A percentile compares a stretch with the other conserved stretches of the same genome.
These are phyloP conservation scores for Magallana gigas DNA, from an alignment of 1,140 invertebrate genomes.

Conservation along the genomic window DNA sequence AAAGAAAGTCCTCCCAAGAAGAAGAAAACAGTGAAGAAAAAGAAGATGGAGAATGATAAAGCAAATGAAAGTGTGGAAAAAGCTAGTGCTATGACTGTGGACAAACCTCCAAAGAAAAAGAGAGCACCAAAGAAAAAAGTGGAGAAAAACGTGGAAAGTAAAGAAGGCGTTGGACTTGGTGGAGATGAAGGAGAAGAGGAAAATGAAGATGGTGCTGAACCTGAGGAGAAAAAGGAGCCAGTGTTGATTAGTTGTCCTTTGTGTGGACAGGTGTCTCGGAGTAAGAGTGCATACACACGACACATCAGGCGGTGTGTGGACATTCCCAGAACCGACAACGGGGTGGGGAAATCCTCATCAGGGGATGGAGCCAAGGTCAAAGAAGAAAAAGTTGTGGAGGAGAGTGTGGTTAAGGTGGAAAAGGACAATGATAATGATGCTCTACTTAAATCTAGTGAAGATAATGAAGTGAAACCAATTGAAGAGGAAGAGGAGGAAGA, in stretches of 20 bases:
- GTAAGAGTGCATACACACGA: conserved; percentile 55
- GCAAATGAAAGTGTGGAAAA: conserved; percentile 1
- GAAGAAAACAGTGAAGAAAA: conserved; percentile 45
- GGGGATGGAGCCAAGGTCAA: conserved; percentile 32
- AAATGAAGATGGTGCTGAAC: conserved; percentile 26
- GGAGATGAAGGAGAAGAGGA: conserved; percentile 44
- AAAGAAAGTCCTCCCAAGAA: conserved; percentile 41
- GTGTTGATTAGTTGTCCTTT: conserved; percentile 46
- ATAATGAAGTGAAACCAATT: neutral
- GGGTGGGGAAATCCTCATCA: conserved; percentile 8
- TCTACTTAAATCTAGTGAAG: neutral
- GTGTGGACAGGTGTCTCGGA: conserved; percentile 51
- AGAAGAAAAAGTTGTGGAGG: neutral
- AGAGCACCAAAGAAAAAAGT: conserved; percentile 40
- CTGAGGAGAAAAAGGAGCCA: conserved; percentile 36
- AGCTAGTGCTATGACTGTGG: conserved; percentile 23
- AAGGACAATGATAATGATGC: conserved; percentile 41
- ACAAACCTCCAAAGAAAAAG: conserved; percentile 40
- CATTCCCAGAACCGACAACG: conserved; percentile 40
- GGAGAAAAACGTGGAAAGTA: conserved; percentile 42
- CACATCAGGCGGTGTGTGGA: conserved; percentile 45
- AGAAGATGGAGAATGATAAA: conserved; percentile 41
- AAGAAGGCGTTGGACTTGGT: conserved; percentile 7
- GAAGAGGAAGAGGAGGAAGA: conserved; percentile 36
- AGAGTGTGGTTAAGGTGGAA: neutral